phyloP scores from a whole-genome alignment of 2,113 vertebrate genomes.

The Eulacestoma nigropectus region DNA sequence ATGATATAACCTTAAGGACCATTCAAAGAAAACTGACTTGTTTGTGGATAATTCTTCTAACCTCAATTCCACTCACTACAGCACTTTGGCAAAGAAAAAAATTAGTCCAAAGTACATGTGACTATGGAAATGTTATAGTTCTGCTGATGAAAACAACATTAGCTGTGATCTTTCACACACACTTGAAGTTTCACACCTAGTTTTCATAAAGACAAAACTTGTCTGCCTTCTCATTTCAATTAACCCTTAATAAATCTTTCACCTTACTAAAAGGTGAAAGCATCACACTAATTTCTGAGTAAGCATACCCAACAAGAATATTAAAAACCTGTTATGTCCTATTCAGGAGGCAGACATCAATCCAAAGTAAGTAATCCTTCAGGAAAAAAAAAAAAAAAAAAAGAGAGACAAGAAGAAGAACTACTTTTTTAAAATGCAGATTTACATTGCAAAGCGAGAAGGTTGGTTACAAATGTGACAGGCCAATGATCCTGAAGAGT shows the following conservation, averaged over 20 bases:
- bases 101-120: neutral
- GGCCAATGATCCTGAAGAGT: neutral
- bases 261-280: neutral
- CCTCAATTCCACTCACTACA: neutral
- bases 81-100: neutral
- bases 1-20: neutral
- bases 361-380: neutral
- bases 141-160: neutral
- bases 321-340: neutral
- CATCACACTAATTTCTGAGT: neutral
- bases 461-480: neutral
- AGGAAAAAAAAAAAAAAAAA: no score
- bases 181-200: neutral
- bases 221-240: neutral
- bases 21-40: neutral
- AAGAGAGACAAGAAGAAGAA: neutral
- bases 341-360: neutral
- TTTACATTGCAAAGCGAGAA: neutral
- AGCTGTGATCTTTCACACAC: neutral
- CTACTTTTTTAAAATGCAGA: neutral
- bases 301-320: neutral
- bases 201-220: neutral
- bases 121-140: neutral
- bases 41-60: neutral
- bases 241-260: neutral